Base-by-base conservation (phyloP, 2,797 vertebrate species). In the Arremon brunneinucha region DNA sequence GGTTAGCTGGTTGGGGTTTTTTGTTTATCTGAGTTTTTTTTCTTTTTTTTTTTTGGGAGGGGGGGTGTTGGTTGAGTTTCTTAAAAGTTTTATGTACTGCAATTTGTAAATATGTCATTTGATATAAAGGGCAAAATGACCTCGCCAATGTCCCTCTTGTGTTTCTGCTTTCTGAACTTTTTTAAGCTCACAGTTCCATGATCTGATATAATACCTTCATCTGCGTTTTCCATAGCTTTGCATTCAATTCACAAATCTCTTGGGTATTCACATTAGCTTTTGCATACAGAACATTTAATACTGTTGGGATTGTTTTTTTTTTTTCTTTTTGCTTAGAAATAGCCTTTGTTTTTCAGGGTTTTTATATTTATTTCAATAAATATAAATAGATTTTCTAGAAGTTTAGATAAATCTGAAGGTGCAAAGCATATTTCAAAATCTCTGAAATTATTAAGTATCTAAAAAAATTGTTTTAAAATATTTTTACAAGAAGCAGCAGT, bases 321-420 rank as follows among this genome's bases (percentile, higher is more conserved):
- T 10, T n/a, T 19, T 22, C 9, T 28, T 14, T 20, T 21, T 13
- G 0, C 15, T 91, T 32, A 74, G 46, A 47, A 80, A 39, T 23
- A 14, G 5, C 23, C 41, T 71, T 80, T 65, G 2, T 12, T 93
- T 83, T 60, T 68, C 13, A 39, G 8, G 0, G 3, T 6, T 60
- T 80, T 91, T 7, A 64, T 32, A 60, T 83, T 70, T 60, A 14
- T 60, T 94, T 94, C 69, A 79, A 87, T 71, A 85, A 81, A 57
- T 46, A 50, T 12, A n/a, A 80, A 32, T 24, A 16, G 2, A 14
- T 17, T 68, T 70, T 67, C 57, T 53, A 47, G 8, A 35, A 39
- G 23, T 71, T 85, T 68, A 43, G 62, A 32, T 81, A 87, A 83
- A 67, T 47, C 35, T 43, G n/a, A 77, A 85, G 22, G 14, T 83